Evolutionary conservation across 2,113 vertebrate genomes (phyloP), one percentile per base, ranked within the genome.

Genomic region (Garra rufa): DNA sequence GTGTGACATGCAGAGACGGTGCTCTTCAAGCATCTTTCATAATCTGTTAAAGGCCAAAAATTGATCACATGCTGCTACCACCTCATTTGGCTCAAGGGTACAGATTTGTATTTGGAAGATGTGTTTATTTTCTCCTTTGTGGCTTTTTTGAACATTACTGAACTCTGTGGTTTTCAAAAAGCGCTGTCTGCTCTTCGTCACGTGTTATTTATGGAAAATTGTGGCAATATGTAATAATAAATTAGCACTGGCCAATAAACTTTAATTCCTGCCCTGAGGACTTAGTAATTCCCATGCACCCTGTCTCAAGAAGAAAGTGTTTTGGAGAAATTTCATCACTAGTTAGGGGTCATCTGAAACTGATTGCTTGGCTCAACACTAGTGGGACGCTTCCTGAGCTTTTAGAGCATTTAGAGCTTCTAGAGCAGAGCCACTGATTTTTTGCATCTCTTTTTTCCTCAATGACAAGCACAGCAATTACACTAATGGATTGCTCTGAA

Each of bases 381-480:
- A 41, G 67, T 38, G 19, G 8, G 38, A 43, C 9, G 6, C 38
- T 44, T n/a, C 11, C 15, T n/a, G 21, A 41, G 34, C 75, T 52
- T 59, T 21, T 15, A 57, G 50, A 57, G 50, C 28, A 41, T n/a
- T n/a, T n/a, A n/a, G n/a, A n/a, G n/a, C 75, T 52, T 59, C 34
- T 15, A 57, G 50, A 57, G 50, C 28, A 41, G 52, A 38, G 55
- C 13, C n/a, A 38, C 30, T 24, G 11, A 78, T 43, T 43, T 26
- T 61, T 44, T 78, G 38, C 1, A 3, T 61, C 15, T 38, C 14
- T 44, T 61, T 77, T n/a, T 61, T 28, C 38, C 14, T 43, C 38
- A 17, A n/a, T 78, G 38, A 78, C 1, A 34, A 77, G 30, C 52
- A 77, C 55, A 61, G 76, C 55, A 26, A 78, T 61, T 43, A 78